These are phyloP conservation scores for Philypnodon macrostomus DNA, from an alignment of 2,797 vertebrate species.

Conservation along the genomic window DNA sequence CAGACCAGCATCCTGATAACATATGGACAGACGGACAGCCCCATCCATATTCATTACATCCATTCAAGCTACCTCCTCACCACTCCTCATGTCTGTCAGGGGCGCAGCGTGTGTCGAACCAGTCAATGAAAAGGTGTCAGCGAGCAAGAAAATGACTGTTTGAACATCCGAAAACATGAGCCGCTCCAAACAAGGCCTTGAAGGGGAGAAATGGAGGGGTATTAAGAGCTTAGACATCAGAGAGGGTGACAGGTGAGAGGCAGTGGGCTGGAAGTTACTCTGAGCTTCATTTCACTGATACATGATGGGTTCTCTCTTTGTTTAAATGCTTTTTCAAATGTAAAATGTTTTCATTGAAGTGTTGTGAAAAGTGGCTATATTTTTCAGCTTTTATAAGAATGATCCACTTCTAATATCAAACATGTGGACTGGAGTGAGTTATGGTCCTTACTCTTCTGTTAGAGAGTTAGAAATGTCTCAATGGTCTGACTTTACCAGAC, in stretches of 20 bases:
- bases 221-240: slow-evolving; percentile 58
- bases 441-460: too few species aligned
- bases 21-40: slow-evolving; percentile 63
- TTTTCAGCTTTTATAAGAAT: background rate
- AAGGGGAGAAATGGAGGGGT: slow-evolving; percentile 48
- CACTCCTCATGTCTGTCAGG: slow-evolving; percentile 62
- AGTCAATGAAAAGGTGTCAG: slow-evolving; percentile 57
- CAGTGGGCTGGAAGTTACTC: slow-evolving; percentile 52
- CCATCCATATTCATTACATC: slow-evolving; percentile 73
- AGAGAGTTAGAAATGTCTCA: too few species aligned
- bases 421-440: background rate
- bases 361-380: background rate
- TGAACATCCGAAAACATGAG: slow-evolving; percentile 50
- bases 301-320: slow-evolving; percentile 29
- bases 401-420: background rate
- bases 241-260: slow-evolving; percentile 59
- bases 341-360: background rate
- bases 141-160: slow-evolving; percentile 25
- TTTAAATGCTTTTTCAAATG: background rate
- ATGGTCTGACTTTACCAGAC: too few species aligned
- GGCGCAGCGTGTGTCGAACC: slow-evolving; percentile 50
- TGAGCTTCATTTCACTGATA: slow-evolving; percentile 41
- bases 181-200: slow-evolving; percentile 43
- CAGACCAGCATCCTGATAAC: slow-evolving; percentile 36
- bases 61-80: slow-evolving; percentile 50